Base-by-base conservation (phyloP, 2,113 vertebrate species). In the Cyanistes caeruleus region DNA sequence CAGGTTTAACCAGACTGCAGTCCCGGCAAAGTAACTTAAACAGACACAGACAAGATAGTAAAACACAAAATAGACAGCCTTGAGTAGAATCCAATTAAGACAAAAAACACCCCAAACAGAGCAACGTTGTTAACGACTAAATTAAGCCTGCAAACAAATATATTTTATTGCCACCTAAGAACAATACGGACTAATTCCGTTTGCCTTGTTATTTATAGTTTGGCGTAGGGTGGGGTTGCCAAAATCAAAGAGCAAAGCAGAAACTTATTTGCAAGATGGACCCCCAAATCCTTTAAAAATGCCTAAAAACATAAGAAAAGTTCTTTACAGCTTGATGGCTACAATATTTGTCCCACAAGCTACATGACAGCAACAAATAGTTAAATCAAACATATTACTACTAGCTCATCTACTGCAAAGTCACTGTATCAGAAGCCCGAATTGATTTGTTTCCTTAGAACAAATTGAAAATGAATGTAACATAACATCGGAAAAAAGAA, bases 371-470 rank as follows among this genome's bases (percentile, higher is more conserved):
- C 97, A 98, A 97, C 97, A 97, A 98, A 98, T 97, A 98, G 97
- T 98, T 98, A 98, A 98, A 98, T 97, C 97, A 96, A 98, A 98
- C 95, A 97, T 97, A 98, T 97, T 97, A 97, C 97, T 96, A 98
- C 97, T 85, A 98, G 96, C 97, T 97, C 97, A 93, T 98, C 98
- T 97, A 98, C 98, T 98, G 97, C 98, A 98, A 98, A 98, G 98
- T 98, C 98, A 98, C 98, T 98, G 98, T 98, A 98, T 98, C 97
- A 98, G 97, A 98, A 98, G 95, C 97, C 96, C 86, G 97, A 98
- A 98, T 98, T 98, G 98, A 98, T 98, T 98, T 98, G 98, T 97
- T 97, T 98, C 97, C 97, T 98, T 60, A 97, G 97, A 97, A 97
- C 92, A 96, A 98, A 98, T 24, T 97, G 97, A 98, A 98, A 98